phyloP scores from a whole-genome alignment of 2,888 invertebrate genomes.

The Phytoseiulus persimilis region DNA sequence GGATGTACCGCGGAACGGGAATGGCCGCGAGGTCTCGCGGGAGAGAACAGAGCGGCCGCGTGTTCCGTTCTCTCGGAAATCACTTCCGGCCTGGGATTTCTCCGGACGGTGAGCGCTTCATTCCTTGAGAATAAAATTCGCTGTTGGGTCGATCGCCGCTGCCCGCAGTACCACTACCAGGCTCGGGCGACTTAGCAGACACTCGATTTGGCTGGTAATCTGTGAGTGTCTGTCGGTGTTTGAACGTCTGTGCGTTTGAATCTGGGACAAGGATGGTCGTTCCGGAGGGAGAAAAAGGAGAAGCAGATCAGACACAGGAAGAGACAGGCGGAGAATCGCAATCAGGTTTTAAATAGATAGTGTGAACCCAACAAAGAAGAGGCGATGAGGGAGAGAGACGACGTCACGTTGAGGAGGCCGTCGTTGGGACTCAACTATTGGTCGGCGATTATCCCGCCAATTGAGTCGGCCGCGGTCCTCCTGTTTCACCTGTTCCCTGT shows the following conservation, averaged over 20 bases:
- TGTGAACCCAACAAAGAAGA: background rate
- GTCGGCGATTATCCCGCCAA: background rate
- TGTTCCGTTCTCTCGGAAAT: no score
- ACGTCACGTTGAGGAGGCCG: background rate
- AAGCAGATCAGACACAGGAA: background rate
- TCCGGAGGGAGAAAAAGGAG: background rate
- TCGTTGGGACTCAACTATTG: background rate
- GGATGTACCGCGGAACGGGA: no score
- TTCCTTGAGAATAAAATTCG: background rate
- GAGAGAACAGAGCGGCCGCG: no score
- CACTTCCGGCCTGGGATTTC: background rate
- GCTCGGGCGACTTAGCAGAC: background rate
- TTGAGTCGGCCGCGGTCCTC: background rate
- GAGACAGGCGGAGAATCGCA: background rate
- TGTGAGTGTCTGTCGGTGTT: background rate
- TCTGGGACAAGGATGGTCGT: background rate
- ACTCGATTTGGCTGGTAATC: background rate
- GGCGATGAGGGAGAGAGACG: background rate
- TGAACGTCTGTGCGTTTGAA: background rate
- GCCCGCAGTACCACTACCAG: background rate
- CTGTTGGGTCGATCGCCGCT: background rate
- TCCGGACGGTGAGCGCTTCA: background rate
- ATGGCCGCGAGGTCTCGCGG: no score
- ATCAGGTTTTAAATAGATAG: background rate
- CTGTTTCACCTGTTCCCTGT: background rate